Percentiles rank a stretch among this genome's conserved stretches.
Conservation (phyloP, 2,113 vertebrate genomes). For the Herpailurus yagouaroundi region DNA sequence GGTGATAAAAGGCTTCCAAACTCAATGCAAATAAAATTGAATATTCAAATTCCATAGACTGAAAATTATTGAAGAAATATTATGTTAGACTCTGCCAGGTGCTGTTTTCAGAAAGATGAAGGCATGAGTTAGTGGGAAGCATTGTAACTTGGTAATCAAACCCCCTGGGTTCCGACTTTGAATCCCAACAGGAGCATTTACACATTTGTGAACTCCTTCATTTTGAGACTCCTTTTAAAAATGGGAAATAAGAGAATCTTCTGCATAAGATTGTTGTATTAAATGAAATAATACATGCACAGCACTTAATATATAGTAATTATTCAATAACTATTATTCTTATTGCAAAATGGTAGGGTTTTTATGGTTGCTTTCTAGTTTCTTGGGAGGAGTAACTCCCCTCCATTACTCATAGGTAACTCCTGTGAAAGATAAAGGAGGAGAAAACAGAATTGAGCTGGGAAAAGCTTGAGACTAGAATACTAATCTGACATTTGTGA, state of each 20-base stretch:
- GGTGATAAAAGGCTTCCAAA: not conserved
- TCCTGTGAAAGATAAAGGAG: not conserved
- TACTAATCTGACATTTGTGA: not conserved
- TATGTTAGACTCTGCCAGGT: not conserved
- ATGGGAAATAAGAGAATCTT: not conserved
- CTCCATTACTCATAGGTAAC: not conserved
- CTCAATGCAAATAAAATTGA: conserved; percentile 11
- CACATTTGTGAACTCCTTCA: not conserved
- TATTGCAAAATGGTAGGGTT: not conserved
- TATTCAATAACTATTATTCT: not conserved
- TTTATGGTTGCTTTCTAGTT: not conserved
- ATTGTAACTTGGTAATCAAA: not conserved
- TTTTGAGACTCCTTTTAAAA: not conserved
- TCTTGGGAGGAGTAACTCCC: not conserved
- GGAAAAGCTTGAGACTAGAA: not conserved
- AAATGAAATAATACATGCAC: not conserved
- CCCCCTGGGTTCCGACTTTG: not conserved
- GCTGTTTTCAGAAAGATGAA: not conserved
- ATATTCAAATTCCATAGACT: not conserved
- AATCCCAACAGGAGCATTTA: not conserved
- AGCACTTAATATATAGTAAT: not conserved
- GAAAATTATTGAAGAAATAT: not conserved
- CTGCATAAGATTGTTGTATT: not conserved
- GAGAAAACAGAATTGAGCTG: not conserved
- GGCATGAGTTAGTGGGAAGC: not conserved